These are phyloP conservation scores for Drosophila truncata DNA, from an alignment of 1,140 invertebrate species.

Conservation along the genomic window DNA sequence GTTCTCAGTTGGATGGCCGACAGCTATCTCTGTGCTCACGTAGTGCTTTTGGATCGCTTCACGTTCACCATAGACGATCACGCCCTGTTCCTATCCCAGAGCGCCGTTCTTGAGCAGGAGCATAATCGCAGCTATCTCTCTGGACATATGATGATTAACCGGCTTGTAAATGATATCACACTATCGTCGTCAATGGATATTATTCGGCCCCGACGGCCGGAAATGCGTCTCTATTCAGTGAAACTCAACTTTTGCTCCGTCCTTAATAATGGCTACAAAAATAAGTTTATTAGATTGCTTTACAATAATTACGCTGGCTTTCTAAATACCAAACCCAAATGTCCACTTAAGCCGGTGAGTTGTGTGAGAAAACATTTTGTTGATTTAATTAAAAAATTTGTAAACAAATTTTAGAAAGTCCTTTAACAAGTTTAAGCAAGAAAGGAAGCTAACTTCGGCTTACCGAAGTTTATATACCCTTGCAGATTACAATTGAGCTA, in stretches of 20 bases:
- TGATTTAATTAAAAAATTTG: background rate
- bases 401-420: background rate
- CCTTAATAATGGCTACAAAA: constrained; percentile 54
- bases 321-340: constrained; percentile 35
- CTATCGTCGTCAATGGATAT: constrained; percentile 47
- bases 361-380: background rate
- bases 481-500: no score
- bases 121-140: constrained; percentile 64
- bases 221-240: constrained; percentile 54
- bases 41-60: constrained; percentile 52
- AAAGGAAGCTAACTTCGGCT: no score
- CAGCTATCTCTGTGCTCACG: constrained; percentile 16
- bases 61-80: constrained; percentile 43
- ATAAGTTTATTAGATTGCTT: constrained; percentile 53
- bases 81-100: constrained; percentile 40
- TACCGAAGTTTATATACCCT: no score
- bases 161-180: constrained; percentile 34
- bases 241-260: constrained; percentile 55
- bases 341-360: constrained; percentile 59
- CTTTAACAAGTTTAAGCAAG: background rate
- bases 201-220: constrained; percentile 17
- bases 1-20: constrained; percentile 4
- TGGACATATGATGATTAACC: constrained; percentile 44
- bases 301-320: constrained; percentile 47
- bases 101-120: constrained; percentile 51